These are phyloP conservation scores for Cydia splendana DNA, from an alignment of 1,140 invertebrate genomes.

Conservation along the genomic window DNA sequence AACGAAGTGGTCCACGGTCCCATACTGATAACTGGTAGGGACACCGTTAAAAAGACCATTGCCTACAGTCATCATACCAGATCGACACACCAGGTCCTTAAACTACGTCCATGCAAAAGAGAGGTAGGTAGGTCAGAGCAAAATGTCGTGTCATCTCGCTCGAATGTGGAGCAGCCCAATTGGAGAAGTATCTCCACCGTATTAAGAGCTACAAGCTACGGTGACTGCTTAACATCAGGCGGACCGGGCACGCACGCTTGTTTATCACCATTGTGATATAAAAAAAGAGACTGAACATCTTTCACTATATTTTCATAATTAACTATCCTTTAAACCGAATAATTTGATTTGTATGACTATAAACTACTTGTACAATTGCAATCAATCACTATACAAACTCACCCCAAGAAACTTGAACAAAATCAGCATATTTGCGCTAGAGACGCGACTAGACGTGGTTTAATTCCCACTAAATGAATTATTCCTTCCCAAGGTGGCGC, in stretches of 20 bases:
- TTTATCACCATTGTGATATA: too few species aligned
- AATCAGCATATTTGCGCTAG: constrained; percentile 24
- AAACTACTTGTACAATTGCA: constrained; percentile 13
- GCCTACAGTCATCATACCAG: too few species aligned
- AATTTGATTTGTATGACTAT: background rate
- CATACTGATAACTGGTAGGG: too few species aligned
- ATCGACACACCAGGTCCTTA: background rate
- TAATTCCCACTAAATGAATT: constrained; percentile 74
- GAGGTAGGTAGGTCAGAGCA: background rate
- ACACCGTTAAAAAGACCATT: too few species aligned
- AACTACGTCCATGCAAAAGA: background rate
- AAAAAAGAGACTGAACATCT: too few species aligned
- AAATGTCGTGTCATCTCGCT: background rate
- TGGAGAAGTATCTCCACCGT: background rate
- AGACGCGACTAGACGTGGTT: constrained; percentile 50
- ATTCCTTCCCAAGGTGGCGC: constrained; percentile 70
- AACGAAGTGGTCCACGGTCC: too few species aligned
- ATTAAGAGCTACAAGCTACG: background rate
- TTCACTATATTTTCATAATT: too few species aligned
- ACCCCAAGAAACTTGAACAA: constrained; percentile 28
- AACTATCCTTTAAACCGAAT: background rate
- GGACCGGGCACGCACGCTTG: too few species aligned
- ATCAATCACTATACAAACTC: constrained; percentile 3
- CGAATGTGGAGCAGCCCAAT: background rate
- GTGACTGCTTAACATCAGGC: too few species aligned